phyloP scores from a whole-genome alignment of 1,140 invertebrate genomes.

The Lycorma delicatula region DNA sequence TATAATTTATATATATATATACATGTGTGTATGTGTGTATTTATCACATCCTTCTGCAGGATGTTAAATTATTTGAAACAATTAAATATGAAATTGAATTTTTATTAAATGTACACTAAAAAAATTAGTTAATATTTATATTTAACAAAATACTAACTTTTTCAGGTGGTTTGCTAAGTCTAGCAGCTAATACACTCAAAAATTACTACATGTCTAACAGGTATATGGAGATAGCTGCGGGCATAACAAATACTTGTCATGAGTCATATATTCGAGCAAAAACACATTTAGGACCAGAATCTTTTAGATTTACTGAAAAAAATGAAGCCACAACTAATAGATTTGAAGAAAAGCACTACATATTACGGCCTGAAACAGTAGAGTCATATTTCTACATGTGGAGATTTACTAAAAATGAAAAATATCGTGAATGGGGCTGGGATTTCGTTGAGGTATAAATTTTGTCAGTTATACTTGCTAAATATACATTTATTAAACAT shows the following conservation, averaged over 20 bases:
- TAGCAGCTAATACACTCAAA: constrained; percentile 71
- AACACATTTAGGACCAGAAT: constrained; percentile 61
- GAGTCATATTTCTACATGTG: constrained; percentile 97
- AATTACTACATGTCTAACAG: constrained; percentile 55
- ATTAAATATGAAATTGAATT: no score
- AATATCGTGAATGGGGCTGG: constrained; percentile 98
- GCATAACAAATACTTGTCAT: constrained; percentile 92
- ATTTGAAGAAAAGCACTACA: constrained; percentile 91
- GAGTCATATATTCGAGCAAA: constrained; percentile 86
- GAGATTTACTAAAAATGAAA: constrained; percentile 90
- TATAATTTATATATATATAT: no score
- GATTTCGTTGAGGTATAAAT: constrained; percentile 72
- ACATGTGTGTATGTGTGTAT: no score
- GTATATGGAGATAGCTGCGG: constrained; percentile 82
- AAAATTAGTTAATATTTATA: no score
- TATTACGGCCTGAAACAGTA: constrained; percentile 91
- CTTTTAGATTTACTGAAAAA: constrained; percentile 66
- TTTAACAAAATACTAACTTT: constrained; percentile 23
- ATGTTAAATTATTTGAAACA: no score
- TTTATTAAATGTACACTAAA: no score
- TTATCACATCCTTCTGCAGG: no score
- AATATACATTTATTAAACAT: no score
- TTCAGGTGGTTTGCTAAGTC: constrained; percentile 85
- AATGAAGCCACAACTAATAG: constrained; percentile 84
- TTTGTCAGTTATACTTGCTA: constrained; percentile 10